Percentiles rank a stretch among this genome's conserved stretches.
Conservation (phyloP, 1,140 invertebrate species). For the Drosophila neocordata region DNA sequence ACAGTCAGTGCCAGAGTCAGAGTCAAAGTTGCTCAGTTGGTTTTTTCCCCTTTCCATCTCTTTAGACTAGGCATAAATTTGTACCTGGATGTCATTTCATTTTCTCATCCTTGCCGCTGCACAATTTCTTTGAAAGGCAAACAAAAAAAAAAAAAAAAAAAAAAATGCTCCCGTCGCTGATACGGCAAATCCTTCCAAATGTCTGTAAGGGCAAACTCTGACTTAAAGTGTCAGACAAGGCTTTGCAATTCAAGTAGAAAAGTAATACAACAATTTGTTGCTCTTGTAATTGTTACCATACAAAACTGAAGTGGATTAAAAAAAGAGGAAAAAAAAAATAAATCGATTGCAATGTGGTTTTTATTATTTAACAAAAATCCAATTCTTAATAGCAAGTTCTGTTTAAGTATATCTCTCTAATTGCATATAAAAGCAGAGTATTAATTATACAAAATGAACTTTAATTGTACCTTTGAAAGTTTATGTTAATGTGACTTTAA, state of each 20-base stretch:
- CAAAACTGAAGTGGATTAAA: constrained; percentile 4
- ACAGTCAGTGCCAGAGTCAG: neutral
- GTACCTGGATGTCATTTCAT: constrained; percentile 8
- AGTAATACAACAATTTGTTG: constrained; percentile 2
- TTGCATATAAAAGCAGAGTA: too few species aligned
- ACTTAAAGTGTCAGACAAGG: constrained; percentile 38
- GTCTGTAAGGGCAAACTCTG: neutral
- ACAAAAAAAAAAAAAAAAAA: neutral
- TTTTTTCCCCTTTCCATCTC: constrained; percentile 15
- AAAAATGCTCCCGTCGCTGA: neutral
- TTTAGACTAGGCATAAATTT: constrained; percentile 4
- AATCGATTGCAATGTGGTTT: too few species aligned
- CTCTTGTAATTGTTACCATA: neutral
- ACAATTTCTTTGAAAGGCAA: neutral
- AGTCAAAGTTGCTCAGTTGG: constrained; percentile 28
- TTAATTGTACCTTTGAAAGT: too few species aligned
- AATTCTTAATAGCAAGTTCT: too few species aligned
- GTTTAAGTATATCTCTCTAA: too few species aligned
- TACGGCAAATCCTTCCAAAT: neutral
- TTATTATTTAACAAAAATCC: too few species aligned
- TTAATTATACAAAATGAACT: too few species aligned
- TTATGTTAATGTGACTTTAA: too few species aligned
- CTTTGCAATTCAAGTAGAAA: constrained; percentile 23
- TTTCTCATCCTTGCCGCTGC: neutral
- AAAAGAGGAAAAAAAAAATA: neutral